Base-by-base conservation (phyloP, 2,797 vertebrate species). In the Aphelocoma californica region DNA sequence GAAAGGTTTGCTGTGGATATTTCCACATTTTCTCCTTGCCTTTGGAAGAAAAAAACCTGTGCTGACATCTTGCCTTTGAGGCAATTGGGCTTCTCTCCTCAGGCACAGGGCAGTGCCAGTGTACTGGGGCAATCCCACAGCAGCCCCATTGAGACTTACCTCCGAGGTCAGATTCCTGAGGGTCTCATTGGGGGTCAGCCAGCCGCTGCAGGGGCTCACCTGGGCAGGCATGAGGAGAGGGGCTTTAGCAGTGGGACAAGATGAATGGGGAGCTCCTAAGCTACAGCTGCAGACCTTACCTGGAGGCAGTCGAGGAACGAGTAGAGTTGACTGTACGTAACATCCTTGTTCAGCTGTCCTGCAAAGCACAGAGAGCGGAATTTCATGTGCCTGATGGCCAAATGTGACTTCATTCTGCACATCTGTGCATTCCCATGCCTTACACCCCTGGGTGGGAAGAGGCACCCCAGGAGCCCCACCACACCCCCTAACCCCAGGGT, bases 321-420 rank as follows among this genome's bases (percentile, higher is more conserved):
- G 73, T 98, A 98, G 31, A 98, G 14, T 12, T 97, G 97, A 7
- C 81, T 92, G 44, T 98, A 98, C 0, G 97, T 98, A 91, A 98
- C 17, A 2, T 98, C 98, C 81, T 90, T 94, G 86, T 98, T 98
- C 70, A 98, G 95, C 64, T 97, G 97, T 28, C 98, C 98, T 98
- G 96, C 69, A 93, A 97, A 79, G 93, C 64, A 97, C 14, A 80
- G 72, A 78, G 65, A 29, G 50, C 2, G 11, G 88, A 87, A 62
- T 4, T 10, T 81, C 28, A 47, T 2, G 16, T 29, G 34, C 10
- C 50, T 7, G 3, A 40, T 23, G 20, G 42, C 45, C 34, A 81
- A 65, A 72, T 0, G 31, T 32, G 32, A 26, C 34, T 61, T 62
- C 20, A 10, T 56, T 72, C 54, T 65, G 19, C 54, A 77, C 18